Conservation (phyloP, 2,888 invertebrate species). For the Rotaria socialis region DNA sequence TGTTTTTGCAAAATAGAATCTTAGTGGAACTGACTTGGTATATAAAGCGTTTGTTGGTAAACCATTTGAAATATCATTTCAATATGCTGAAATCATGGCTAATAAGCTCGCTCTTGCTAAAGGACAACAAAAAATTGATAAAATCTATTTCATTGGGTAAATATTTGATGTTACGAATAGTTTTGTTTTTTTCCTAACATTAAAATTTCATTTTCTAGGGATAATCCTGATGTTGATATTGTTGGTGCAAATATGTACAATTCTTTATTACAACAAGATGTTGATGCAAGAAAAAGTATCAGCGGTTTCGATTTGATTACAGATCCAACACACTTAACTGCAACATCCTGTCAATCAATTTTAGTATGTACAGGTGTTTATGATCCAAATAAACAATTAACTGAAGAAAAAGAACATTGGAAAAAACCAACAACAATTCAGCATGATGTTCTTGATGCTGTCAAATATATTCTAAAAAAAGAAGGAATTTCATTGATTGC, state of each 20-base stretch:
- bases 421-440: conserved; percentile 18
- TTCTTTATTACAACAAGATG: neutral
- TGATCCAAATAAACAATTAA: conserved; percentile 39
- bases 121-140: conserved; percentile 48
- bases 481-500: neutral
- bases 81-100: conserved; percentile 58
- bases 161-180: conserved; percentile 34
- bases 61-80: conserved; percentile 58
- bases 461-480: neutral
- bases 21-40: conserved; percentile 55
- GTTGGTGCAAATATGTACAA: conserved; percentile 54
- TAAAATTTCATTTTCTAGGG: conserved; percentile 50
- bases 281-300: neutral
- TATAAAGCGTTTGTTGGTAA: conserved; percentile 58
- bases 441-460: neutral
- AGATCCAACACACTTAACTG: neutral
- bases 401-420: conserved; percentile 3
- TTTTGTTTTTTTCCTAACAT: too few relatives aligned
- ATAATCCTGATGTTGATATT: conserved; percentile 58
- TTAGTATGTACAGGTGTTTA: conserved; percentile 46
- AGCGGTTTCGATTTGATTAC: neutral
- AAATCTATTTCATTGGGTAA: conserved; percentile 59
- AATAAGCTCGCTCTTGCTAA: conserved; percentile 33
- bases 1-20: conserved; percentile 52
- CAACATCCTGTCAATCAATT: conserved; percentile 36